These are phyloP conservation scores for Danio albolineatus DNA, from an alignment of 2,797 vertebrate species.

Conservation along the genomic window DNA sequence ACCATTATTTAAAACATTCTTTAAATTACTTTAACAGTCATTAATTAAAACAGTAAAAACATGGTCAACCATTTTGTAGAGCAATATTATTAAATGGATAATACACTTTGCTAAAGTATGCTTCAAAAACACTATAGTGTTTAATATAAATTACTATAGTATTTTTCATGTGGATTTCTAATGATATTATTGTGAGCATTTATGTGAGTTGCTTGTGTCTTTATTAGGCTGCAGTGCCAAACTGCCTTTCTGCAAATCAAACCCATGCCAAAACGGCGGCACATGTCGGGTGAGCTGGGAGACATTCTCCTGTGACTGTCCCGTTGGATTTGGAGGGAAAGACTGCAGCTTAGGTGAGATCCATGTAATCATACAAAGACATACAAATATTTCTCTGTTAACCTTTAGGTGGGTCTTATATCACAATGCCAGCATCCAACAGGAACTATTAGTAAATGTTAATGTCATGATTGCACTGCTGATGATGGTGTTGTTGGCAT, in stretches of 20 bases:
- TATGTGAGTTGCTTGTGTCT: constrained; percentile 32
- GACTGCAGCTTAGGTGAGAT: constrained; percentile 91
- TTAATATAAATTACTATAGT: too few species aligned
- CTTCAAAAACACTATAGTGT: too few species aligned
- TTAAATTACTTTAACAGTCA: too few species aligned
- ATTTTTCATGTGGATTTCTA: too few species aligned
- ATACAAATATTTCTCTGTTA: background rate
- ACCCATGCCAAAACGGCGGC: constrained; percentile 93
- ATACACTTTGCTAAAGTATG: too few species aligned
- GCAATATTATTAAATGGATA: too few species aligned
- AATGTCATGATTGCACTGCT: constrained; percentile 1
- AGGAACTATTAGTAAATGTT: constrained; percentile 10
- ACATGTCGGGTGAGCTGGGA: constrained; percentile 93
- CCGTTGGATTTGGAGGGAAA: constrained; percentile 94
- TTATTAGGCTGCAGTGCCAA: constrained; percentile 92
- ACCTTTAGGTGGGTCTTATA: background rate
- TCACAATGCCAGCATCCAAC: background rate
- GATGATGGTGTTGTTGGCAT: constrained; percentile 25
- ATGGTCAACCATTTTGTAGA: too few species aligned
- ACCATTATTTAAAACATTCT: too few species aligned
- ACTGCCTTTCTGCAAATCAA: constrained; percentile 90
- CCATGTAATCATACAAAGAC: background rate
- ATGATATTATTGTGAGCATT: background rate
- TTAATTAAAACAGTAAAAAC: too few species aligned
- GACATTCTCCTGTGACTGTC: constrained; percentile 93